These are phyloP conservation scores for Rhabditoides inermis DNA, from an alignment of 2,888 invertebrate genomes.

Conservation along the genomic window DNA sequence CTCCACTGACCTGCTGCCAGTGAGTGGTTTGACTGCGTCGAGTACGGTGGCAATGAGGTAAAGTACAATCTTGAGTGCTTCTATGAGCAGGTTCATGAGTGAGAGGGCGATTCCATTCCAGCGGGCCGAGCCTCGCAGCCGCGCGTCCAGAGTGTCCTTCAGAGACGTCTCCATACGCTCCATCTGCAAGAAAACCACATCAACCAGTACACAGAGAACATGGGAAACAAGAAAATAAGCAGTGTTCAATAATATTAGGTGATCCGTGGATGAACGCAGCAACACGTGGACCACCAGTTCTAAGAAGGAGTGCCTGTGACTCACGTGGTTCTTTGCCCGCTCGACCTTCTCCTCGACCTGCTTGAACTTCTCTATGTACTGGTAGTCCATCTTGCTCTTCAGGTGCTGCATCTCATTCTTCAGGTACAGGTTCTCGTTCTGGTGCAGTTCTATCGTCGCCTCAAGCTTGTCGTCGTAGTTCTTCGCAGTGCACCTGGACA, in stretches of 20 bases:
- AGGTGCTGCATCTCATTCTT: conserved; percentile 68
- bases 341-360: conserved; percentile 94
- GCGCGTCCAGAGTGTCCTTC: conserved; percentile 16
- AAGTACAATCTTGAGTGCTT: conserved; percentile 42
- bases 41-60: conserved; percentile 41
- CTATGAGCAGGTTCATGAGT: conserved; percentile 35
- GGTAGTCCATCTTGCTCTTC: conserved; percentile 63
- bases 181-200: conserved; percentile 15
- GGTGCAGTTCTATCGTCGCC: conserved; percentile 92
- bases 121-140: no score
- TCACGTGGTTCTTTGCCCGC: conserved; percentile 88
- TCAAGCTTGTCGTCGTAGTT: conserved; percentile 73
- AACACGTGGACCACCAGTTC: not conserved
- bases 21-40: conserved; percentile 40
- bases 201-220: not conserved
- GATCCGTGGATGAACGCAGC: not conserved
- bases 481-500: not conserved
- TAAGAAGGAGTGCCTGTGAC: not conserved
- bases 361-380: conserved; percentile 88
- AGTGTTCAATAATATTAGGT: not conserved
- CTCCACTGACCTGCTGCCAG: conserved; percentile 44
- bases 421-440: conserved; percentile 88
- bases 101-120: conserved; percentile 8
- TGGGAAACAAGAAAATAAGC: not conserved
- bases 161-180: conserved; percentile 25